phyloP scores from a whole-genome alignment of 2,797 vertebrate genomes.

The Rhabdomys pumilio region DNA sequence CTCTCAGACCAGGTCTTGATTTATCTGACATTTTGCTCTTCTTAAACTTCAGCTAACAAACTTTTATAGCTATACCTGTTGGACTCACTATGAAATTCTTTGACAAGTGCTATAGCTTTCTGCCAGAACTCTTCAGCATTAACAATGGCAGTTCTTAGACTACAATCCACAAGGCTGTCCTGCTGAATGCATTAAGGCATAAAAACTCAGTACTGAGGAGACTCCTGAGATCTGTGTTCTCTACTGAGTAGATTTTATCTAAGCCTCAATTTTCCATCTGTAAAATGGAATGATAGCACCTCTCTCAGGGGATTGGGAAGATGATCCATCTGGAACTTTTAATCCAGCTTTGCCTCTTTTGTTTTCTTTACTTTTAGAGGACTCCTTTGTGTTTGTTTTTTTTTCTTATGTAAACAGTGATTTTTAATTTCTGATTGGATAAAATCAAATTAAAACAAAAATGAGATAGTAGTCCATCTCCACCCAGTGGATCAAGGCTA shows the following conservation, averaged over 20 bases:
- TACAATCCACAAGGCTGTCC: not conserved
- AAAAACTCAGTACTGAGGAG: not conserved
- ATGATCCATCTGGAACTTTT: not conserved
- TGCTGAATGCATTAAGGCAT: not conserved
- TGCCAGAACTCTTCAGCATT: not conserved
- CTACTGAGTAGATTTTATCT: not conserved
- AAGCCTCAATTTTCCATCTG: not conserved
- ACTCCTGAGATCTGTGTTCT: not conserved
- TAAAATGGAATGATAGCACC: not conserved
- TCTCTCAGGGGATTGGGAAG: not conserved
- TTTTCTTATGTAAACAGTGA: not conserved
- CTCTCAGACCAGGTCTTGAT: conserved; percentile 1
- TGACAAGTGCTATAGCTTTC: not conserved
- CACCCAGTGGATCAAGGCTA: not conserved
- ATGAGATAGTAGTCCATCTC: not conserved
- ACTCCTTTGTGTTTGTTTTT: not conserved
- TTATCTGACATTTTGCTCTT: conserved; percentile 36
- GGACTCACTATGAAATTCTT: not conserved
- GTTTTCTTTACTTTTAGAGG: not conserved
- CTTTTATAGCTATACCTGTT: not conserved
- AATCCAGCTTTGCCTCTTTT: not conserved
- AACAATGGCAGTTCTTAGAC: not conserved
- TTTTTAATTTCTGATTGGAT: not conserved
- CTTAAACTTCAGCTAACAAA: not conserved
- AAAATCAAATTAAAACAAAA: conserved; percentile 29